Base-by-base conservation (phyloP, 2,888 invertebrate species). In the Aproaerema taeniolella region DNA sequence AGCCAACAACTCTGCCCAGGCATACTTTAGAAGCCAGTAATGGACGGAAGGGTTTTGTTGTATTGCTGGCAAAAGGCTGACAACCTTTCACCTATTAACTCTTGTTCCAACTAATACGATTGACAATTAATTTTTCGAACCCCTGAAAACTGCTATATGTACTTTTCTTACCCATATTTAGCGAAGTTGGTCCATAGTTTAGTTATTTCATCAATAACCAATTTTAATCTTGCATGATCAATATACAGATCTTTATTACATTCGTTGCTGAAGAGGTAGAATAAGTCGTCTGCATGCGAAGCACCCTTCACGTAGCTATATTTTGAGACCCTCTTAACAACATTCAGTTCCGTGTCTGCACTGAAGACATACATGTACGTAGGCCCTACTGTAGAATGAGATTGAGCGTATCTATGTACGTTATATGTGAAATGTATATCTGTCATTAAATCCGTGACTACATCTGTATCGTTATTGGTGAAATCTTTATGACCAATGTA, bases 181-280 rank as follows among this genome's bases (percentile, higher is more conserved):
- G 79, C 79, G 41, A 85, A 83, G 44, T 80, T 71, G 0, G 79
- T 62, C 78, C 80, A 79, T 33, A 82, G 32, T 47, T 68, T 77
- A 0, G 74, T 75, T 17, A 80, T 45, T 13, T 61, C 54, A 29
- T 54, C 57, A 0, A 58, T 55, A 48, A 72, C 59, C 10, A 60
- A 58, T 38, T 64, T 66, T 6, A 55, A 39, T 0, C 56, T 39
- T 2, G 61, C 53, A 6, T 58, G 52, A 1, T 62, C 42, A 38
- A 52, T 49, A 12, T 72, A 73, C n/a, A 52, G 45, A 29, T 69
- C 61, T 31, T 64, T 59, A 16, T 61, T 65, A 0, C 43, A 32
- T 5, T 58, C 52, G 4, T 63, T 59, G 34, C 67, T 71, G 38
- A 80, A 82, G 17, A 71, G 31, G 44, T 80, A 80, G 25, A 61